Evolutionary conservation across 2,888 invertebrate genomes (phyloP).

Genomic region (Melipona bicolor): DNA sequence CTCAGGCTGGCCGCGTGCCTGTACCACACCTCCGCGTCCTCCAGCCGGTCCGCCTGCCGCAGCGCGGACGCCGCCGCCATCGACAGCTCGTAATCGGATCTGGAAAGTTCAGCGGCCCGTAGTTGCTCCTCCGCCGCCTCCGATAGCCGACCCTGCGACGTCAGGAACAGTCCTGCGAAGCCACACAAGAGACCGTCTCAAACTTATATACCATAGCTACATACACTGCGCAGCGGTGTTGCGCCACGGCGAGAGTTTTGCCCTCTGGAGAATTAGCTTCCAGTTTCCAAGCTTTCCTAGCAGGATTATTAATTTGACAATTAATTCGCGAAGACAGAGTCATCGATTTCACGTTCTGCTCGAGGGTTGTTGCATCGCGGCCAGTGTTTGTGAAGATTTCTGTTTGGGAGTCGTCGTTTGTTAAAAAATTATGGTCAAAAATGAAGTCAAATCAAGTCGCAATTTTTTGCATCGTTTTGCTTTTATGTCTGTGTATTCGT

Average conservation of each 20-base stretch:
- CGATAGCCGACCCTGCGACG: conserved; percentile 90
- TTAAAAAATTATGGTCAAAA: too few relatives aligned
- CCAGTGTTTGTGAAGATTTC: too few relatives aligned
- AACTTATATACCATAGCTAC: not conserved
- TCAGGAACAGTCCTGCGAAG: conserved; percentile 92
- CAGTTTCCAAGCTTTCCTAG: not conserved
- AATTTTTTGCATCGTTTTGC: too few relatives aligned
- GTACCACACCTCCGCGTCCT: conserved; percentile 95
- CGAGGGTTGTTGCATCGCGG: too few relatives aligned
- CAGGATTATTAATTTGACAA: not conserved
- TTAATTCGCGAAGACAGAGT: too few relatives aligned
- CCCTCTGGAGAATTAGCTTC: not conserved
- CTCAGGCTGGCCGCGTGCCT: conserved; percentile 87
- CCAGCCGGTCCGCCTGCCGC: conserved; percentile 91
- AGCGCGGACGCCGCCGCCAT: conserved; percentile 95
- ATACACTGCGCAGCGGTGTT: not conserved
- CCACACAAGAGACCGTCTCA: not conserved
- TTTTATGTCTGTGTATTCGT: too few relatives aligned
- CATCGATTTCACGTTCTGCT: too few relatives aligned
- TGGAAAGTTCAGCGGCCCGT: conserved; percentile 91
- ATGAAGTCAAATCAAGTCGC: too few relatives aligned
- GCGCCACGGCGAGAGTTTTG: not conserved
- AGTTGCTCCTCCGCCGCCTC: conserved; percentile 94
- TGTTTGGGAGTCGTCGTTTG: too few relatives aligned
- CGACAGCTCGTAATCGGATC: conserved; percentile 92